Base-by-base conservation (phyloP, 2,797 vertebrate species). In the Peromyscus attwateri region DNA sequence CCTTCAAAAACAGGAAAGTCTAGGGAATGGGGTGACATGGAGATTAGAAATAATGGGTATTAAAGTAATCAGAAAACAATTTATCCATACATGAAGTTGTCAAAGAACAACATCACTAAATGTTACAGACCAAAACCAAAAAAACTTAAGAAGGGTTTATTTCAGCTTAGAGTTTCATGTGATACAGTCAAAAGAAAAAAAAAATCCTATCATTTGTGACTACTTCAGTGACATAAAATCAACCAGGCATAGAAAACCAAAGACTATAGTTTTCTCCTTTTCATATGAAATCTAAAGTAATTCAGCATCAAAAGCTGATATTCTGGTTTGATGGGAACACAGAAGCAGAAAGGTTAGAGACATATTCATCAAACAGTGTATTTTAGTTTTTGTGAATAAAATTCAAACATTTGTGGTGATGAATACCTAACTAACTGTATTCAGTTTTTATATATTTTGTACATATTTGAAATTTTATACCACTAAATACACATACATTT, bases 281-380 rank as follows among this genome's bases (percentile, higher is more conserved):
- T 46, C 7, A n/a, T 80, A 14, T 13, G 10, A 57, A 55, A 23
- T n/a, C 19, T 57, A 80, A 55, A 34, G 8, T 7, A 57, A 55
- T n/a, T 55, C 16, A 57, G 37, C 17, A 55, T 57, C 9, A 81
- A 13, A 23, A 25, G 19, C 21, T n/a, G 19, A 37, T 57, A 37
- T 21, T 4, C 34, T 57, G 52, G 11, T 57, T 37, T 52, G 31
- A 49, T 23, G 29, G n/a, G 21, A 37, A 82, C 10, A 64, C 0
- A 4, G 23, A 60, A 1, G 17, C 37, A 11, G 5, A 6, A 55
- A 34, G 2, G 1, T 13, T 60, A 27, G 0, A 55, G 9, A 23
- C 4, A 52, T 12, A 23, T 17, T 55, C 8, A 49, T 7, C 49
- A 55, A 80, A 55, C 3, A 55, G 9, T 16, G 17, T 34, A n/a